A percentile compares a stretch with the other conserved stretches of the same genome.
These are phyloP conservation scores for Ptychochromis oligacanthus DNA, from an alignment of 2,113 vertebrate species.

Conservation along the genomic window DNA sequence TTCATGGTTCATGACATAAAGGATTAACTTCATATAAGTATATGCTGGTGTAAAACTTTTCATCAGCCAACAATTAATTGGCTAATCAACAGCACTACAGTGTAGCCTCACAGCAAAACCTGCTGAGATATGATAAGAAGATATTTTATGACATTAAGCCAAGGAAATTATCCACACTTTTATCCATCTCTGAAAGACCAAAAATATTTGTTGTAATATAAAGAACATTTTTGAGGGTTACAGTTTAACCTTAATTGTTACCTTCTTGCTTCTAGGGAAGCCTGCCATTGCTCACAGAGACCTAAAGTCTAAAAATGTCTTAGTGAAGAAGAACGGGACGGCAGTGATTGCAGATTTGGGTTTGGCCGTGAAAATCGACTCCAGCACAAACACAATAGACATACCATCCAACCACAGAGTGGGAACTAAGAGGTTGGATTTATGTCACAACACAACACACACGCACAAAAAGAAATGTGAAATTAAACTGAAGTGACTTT, in stretches of 20 bases:
- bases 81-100: not conserved
- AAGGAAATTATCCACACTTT: not conserved
- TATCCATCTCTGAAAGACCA: not conserved
- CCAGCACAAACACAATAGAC: slow-evolving; percentile 89
- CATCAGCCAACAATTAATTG: not conserved
- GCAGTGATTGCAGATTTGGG: slow-evolving; percentile 96
- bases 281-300: slow-evolving; percentile 97
- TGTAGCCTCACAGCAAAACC: not conserved
- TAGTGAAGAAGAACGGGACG: slow-evolving; percentile 93
- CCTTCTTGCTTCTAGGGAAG: slow-evolving; percentile 83
- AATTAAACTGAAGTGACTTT: not conserved
- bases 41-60: not conserved
- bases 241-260: not conserved
- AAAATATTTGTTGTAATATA: not conserved
- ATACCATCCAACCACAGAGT: slow-evolving; percentile 93
- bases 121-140: not conserved
- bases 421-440: slow-evolving; percentile 90
- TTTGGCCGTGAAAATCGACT: slow-evolving; percentile 95
- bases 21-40: not conserved
- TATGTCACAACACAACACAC: not conserved
- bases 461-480: not conserved
- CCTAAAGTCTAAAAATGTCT: slow-evolving; percentile 97
- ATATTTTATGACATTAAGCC: not conserved
- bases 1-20: not conserved
- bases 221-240: not conserved